These are phyloP conservation scores for Argyresthia albistria DNA, from an alignment of 2,888 invertebrate species.

Conservation along the genomic window DNA sequence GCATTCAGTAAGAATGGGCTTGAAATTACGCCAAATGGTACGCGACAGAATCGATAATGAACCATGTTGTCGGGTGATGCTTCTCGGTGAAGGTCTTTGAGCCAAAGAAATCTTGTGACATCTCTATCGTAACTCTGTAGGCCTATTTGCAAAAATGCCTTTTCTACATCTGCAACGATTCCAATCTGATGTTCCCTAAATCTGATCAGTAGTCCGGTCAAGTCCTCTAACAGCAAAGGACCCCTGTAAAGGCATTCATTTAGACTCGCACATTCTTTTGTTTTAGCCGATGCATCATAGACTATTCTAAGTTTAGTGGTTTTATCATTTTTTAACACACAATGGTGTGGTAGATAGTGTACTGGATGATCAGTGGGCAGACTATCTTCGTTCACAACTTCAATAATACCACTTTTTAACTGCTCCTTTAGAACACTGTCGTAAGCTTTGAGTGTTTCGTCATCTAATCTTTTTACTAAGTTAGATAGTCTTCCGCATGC, in stretches of 20 bases:
- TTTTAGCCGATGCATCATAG: conserved; percentile 15
- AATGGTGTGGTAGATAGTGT: neutral
- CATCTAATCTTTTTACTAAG: neutral
- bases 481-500: neutral
- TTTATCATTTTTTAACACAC: neutral
- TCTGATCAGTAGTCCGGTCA: conserved; percentile 14
- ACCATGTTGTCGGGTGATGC: conserved; percentile 5
- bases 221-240: conserved; percentile 16
- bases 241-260: conserved; percentile 18
- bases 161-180: no score
- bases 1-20: conserved; percentile 14
- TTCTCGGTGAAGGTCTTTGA: conserved; percentile 4
- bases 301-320: conserved; percentile 10
- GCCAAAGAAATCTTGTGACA: conserved; percentile 17
- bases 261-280: conserved; percentile 11
- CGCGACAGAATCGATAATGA: conserved; percentile 11
- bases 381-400: neutral
- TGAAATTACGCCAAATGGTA: conserved; percentile 13
- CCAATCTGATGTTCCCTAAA: conserved; percentile 15
- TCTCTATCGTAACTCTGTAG: conserved; percentile 14
- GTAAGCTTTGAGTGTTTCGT: neutral
- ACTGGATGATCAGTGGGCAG: neutral
- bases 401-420: neutral
- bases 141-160: conserved; percentile 17
- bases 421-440: neutral